Evolutionary conservation across 2,113 vertebrate species (phyloP).

Genomic region (Mus spicilegus): DNA sequence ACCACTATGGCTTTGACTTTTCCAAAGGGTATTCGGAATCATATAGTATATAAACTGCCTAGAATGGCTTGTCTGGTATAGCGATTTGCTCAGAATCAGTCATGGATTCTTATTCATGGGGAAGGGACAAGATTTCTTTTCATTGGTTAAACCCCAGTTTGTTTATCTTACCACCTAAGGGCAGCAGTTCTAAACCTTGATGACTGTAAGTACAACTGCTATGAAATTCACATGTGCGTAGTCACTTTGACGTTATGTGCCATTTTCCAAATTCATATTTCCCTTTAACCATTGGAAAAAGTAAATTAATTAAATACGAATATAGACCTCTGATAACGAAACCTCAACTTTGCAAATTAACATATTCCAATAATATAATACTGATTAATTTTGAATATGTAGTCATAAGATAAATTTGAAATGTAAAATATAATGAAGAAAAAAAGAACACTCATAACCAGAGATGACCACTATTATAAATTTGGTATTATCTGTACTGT

Average conservation of each 20-base stretch:
- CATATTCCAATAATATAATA: background rate
- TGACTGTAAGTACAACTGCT: conserved; percentile 11
- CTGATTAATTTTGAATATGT: background rate
- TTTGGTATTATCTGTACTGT: background rate
- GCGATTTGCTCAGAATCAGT: background rate
- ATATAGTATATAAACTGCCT: background rate
- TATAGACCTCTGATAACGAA: background rate
- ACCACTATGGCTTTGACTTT: background rate
- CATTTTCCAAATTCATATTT: conserved; percentile 21
- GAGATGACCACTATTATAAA: background rate
- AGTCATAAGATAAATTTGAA: conserved; percentile 49
- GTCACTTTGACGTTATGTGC: background rate
- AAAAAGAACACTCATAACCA: background rate
- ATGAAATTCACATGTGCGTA: background rate
- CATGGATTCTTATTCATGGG: background rate
- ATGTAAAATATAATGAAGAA: conserved; percentile 39
- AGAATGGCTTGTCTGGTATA: conserved; percentile 22
- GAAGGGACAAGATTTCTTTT: background rate
- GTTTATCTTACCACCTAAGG: background rate
- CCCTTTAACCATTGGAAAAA: background rate
- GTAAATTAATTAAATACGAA: background rate
- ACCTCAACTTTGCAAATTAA: background rate
- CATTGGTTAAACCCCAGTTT: background rate
- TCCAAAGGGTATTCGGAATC: background rate
- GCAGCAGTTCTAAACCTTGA: background rate